A percentile compares a stretch with the other conserved stretches of the same genome.
Evolutionary conservation across 2,113 vertebrate genomes (phyloP).

Genomic region (Phaetusa simplex): DNA sequence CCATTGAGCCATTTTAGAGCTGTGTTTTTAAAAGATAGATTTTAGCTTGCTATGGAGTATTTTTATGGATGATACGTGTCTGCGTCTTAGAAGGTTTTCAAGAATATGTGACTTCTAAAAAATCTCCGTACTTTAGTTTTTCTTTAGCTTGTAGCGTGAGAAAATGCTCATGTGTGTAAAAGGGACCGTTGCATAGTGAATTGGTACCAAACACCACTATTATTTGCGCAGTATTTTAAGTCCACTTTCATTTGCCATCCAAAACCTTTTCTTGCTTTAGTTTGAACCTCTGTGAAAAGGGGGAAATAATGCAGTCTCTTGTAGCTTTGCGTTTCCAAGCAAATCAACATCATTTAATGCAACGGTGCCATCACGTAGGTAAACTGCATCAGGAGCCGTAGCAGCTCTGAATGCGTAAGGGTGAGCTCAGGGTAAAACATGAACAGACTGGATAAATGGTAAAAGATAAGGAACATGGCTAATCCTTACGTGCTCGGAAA

Average conservation of each 20-base stretch:
- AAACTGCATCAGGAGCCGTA: not conserved
- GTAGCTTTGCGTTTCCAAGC: not conserved
- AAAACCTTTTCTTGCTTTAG: too few relatives aligned
- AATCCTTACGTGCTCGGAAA: not conserved
- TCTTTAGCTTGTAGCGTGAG: not conserved
- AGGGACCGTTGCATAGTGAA: not conserved
- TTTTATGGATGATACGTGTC: not conserved
- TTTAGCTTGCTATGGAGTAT: not conserved
- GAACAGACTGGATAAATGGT: not conserved
- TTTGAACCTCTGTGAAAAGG: not conserved
- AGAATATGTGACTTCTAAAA: not conserved
- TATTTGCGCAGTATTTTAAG: fast-evolving
- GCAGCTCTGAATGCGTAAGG: not conserved
- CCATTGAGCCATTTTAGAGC: constrained; percentile 19
- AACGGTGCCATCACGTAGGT: not conserved
- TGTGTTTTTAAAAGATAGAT: not conserved
- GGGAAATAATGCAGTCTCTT: too few relatives aligned
- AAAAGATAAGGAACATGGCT: not conserved
- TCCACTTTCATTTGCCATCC: not conserved
- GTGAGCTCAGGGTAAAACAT: not conserved
- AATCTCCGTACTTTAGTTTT: not conserved
- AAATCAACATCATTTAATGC: not conserved
- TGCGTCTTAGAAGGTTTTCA: not conserved
- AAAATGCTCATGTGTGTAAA: fast-evolving
- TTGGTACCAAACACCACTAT: not conserved